A percentile compares a stretch with the other conserved stretches of the same genome.
phyloP scores from a whole-genome alignment of 2,888 invertebrate genomes.

The Aphodius granarius region DNA sequence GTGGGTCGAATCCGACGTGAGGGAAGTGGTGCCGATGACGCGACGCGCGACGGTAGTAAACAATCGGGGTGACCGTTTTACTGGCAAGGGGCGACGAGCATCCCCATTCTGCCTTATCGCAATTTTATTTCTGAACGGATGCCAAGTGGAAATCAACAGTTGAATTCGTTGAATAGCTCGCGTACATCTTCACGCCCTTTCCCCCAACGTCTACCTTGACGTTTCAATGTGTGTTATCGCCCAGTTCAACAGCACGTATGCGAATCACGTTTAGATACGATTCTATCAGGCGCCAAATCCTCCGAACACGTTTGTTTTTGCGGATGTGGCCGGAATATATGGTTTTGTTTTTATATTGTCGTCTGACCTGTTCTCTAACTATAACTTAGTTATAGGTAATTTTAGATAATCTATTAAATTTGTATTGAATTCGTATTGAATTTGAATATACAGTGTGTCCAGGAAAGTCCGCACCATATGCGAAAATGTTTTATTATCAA shows the following conservation, averaged over 20 bases:
- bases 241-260: not conserved
- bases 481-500: too few relatives aligned
- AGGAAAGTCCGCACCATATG: too few relatives aligned
- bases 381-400: too few relatives aligned
- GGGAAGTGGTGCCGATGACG: not conserved
- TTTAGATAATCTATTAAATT: too few relatives aligned
- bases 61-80: not conserved
- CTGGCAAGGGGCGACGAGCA: not conserved
- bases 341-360: not conserved
- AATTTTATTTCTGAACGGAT: constrained; percentile 14
- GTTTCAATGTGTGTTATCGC: not conserved
- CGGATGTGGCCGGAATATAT: not conserved
- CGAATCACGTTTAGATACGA: not conserved
- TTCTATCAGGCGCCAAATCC: not conserved
- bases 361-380: too few relatives aligned
- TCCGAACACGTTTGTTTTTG: not conserved
- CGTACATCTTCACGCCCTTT: not conserved
- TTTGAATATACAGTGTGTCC: too few relatives aligned
- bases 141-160: constrained; percentile 18
- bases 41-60: not conserved
- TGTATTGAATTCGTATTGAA: too few relatives aligned
- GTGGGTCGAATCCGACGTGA: not conserved
- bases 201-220: not conserved
- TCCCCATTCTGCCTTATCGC: not conserved
- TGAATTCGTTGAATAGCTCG: constrained; percentile 10